Evolutionary conservation across 2,113 vertebrate genomes (phyloP).

Genomic region (Perca schrenkii): DNA sequence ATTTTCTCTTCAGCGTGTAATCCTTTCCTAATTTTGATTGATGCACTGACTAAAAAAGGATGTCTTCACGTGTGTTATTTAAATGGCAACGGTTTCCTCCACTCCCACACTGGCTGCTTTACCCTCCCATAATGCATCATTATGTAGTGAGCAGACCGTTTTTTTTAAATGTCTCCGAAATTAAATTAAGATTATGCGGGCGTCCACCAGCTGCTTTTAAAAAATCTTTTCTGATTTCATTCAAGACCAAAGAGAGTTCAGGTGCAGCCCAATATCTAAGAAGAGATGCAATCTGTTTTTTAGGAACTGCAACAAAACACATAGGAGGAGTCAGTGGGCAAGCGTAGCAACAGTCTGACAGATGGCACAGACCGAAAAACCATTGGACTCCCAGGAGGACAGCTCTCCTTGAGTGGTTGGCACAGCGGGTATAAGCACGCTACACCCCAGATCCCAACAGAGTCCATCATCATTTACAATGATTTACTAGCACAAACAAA

Average conservation of each 20-base stretch:
- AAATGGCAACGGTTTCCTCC: background rate
- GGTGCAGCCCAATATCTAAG: too few relatives aligned
- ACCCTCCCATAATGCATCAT: constrained; percentile 23
- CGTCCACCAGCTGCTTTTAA: constrained; percentile 10
- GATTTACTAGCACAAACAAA: background rate
- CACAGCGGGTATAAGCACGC: constrained; percentile 38
- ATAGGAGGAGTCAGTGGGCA: background rate
- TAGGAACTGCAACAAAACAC: too few relatives aligned
- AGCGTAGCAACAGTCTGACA: constrained; percentile 6
- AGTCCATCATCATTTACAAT: constrained; percentile 19
- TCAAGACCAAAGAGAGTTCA: too few relatives aligned
- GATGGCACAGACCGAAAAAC: constrained; percentile 1
- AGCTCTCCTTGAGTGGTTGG: constrained; percentile 12
- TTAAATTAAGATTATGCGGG: too few relatives aligned
- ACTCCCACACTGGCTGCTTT: constrained; percentile 2
- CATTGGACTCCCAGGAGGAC: constrained; percentile 3
- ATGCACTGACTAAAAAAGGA: constrained; percentile 11
- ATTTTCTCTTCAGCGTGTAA: constrained; percentile 49
- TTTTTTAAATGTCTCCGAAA: constrained; percentile 14
- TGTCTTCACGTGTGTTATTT: constrained; percentile 24
- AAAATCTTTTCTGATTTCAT: too few relatives aligned
- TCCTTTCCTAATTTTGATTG: constrained; percentile 42
- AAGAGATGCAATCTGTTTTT: too few relatives aligned
- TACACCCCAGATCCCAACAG: constrained; percentile 12
- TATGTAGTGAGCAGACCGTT: background rate